phyloP scores from a whole-genome alignment of 2,888 invertebrate species.

The Deilephila elpenor region DNA sequence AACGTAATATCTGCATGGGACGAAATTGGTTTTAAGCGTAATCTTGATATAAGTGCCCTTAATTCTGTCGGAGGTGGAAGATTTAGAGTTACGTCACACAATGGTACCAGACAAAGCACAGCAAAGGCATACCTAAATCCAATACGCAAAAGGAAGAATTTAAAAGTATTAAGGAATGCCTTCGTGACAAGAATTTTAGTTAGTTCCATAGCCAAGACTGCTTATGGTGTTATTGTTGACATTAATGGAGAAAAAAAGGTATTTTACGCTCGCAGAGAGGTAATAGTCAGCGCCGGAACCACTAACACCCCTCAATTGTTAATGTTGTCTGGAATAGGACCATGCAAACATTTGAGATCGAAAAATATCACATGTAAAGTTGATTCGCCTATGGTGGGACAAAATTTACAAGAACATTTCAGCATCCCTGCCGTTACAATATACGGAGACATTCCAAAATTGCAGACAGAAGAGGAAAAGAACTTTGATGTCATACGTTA shows the following conservation, averaged over 20 bases:
- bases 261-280: constrained; percentile 48
- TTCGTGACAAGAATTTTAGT: constrained; percentile 53
- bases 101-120: constrained; percentile 70
- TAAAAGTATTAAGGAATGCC: constrained; percentile 67
- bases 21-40: constrained; percentile 51
- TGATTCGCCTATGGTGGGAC: constrained; percentile 64
- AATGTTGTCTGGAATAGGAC: constrained; percentile 74
- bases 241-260: constrained; percentile 27
- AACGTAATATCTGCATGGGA: constrained; percentile 26
- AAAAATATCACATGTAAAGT: constrained; percentile 55
- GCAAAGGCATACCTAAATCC: constrained; percentile 71
- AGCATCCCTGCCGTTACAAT: constrained; percentile 33
- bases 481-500: constrained; percentile 33
- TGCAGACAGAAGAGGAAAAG: constrained; percentile 25
- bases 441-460: constrained; percentile 31
- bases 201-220: constrained; percentile 47
- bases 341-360: constrained; percentile 52
- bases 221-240: constrained; percentile 32
- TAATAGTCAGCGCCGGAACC: constrained; percentile 68
- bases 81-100: constrained; percentile 66
- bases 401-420: constrained; percentile 71
- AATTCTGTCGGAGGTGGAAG: constrained; percentile 69
- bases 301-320: constrained; percentile 70
- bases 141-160: constrained; percentile 48
- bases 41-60: constrained; percentile 59